Base-by-base conservation (phyloP, 2,113 vertebrate species). In the Siphamia tubifer region DNA sequence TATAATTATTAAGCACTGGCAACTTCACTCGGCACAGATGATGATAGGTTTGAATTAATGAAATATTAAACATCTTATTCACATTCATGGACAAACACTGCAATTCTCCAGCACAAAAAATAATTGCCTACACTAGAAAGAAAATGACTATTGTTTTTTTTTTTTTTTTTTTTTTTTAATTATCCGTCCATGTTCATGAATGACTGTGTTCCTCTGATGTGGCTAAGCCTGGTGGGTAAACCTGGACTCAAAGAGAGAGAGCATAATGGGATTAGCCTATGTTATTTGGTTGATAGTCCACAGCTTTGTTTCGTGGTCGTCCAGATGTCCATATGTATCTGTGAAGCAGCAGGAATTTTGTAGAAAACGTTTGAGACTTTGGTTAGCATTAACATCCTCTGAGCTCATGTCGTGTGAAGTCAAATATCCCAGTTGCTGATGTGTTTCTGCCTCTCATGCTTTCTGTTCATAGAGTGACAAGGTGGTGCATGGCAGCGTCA, bases 221-320 rank as follows among this genome's bases (percentile, higher is more conserved):
- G 28, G 17, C 35, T 63, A 54, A 70, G 69, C 27, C 54, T 49
- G 20, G 23, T 32, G 23, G 42, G 42, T 45, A 64, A 68, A 74
- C 31, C 57, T 0, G 2, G 55, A 64, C 56, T 74, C 61, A 74
- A 70, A 78, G 53, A 44, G 53, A 28, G 40, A 56, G 57, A 8
- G 61, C 36, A 60, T 74, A 68, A 83, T 80, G 45, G 77, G 78
- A 86, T 83, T 78, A 87, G 31, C 42, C 35, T 3, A 11, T 55
- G 72, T 60, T 45, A 12, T 79, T 83, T 52, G 43, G 54, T 40
- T 76, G 67, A 74, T 76, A 63, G 63, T 79, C 64, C 1, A 4
- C 32, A 53, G 58, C 70, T 81, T 76, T 83, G 68, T 74, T 72
- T 54, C 8, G 44, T 6, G 8, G 53, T 43, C 1, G 5, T 15